Base-by-base conservation (phyloP, 2,797 vertebrate genomes). In the Ctenopoma multispine region DNA sequence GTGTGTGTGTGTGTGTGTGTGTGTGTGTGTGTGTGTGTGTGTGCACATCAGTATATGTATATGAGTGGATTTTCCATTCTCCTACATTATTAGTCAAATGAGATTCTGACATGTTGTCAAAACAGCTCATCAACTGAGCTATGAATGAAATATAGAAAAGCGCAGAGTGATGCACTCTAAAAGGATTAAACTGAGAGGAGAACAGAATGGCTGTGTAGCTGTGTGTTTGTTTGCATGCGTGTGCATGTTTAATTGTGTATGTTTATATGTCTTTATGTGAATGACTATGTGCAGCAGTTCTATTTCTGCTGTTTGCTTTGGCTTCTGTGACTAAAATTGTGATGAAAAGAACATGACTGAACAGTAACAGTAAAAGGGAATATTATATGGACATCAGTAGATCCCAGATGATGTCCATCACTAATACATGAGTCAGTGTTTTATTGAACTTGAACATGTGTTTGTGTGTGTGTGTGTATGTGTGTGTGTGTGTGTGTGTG, bases 71-170 rank as follows among this genome's bases (percentile, higher is more conserved):
- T 79, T 72, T 77, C 48, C 83, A 87, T 84, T 87, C 81, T 80
- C 69, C 58, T 69, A 54, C 72, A 81, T 88, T 90, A 91, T 87
- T 89, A 78, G 82, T 80, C 71, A 84, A 87, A 90, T 89, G 83
- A 85, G 79, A 92, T 90, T 87, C 86, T 82, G 89, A 90, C 89
- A 86, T 82, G 87, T 88, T 91, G 89, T 92, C 92, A 91, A 89
- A 93, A 91, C 86, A 87, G 82, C 82, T 90, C 89, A 87, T 92
- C 85, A 90, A 75, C 57, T 58, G 82, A 74, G 87, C 77, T 75
- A 47, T 88, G 86, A 89, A 89, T 90, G 88, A 91, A 87, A 91
- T 83, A 79, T 83, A 86, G 70, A 80, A 69, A 84, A 87, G 71
- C 80, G 20, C 47, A 73, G 80, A 90, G 71, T 85, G 83, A 79